phyloP scores from a whole-genome alignment of 1,140 invertebrate species.

The Littorina saxatilis region DNA sequence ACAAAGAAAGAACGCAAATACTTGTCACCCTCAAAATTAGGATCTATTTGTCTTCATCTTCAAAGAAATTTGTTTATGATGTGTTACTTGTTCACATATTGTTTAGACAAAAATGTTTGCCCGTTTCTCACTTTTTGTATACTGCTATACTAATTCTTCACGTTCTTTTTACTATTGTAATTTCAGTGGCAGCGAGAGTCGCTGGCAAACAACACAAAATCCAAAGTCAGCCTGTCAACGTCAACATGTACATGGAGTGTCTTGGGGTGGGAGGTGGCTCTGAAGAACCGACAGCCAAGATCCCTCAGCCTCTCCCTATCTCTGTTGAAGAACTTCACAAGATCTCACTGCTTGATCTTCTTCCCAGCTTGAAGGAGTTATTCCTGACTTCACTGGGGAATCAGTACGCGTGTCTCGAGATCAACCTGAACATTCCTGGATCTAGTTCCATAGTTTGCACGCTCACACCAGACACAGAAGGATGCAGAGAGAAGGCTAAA shows the following conservation, averaged over 20 bases:
- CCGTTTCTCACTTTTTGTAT: too few species aligned
- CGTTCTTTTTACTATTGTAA: too few species aligned
- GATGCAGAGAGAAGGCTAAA: background rate
- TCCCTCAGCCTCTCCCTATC: conserved; percentile 7
- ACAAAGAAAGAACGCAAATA: too few species aligned
- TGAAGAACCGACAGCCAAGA: background rate
- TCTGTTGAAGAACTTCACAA: background rate
- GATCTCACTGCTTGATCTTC: background rate
- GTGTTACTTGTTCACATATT: too few species aligned
- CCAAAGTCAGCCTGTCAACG: conserved; percentile 1
- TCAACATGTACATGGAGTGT: conserved; percentile 26
- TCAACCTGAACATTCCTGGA: background rate
- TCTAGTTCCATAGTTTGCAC: background rate
- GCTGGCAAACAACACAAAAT: conserved; percentile 21
- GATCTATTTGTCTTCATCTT: too few species aligned
- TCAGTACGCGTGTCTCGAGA: background rate
- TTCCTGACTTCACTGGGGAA: conserved; percentile 3
- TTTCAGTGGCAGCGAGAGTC: conserved; percentile 4
- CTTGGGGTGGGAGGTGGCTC: conserved; percentile 19
- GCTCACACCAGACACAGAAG: conserved; percentile 4
- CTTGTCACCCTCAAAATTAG: too few species aligned
- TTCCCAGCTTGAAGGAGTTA: background rate
- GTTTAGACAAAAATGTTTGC: too few species aligned
- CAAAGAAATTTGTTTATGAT: too few species aligned
- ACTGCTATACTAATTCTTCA: too few species aligned